Percentiles rank a stretch among this genome's conserved stretches.
Conservation (phyloP, 2,888 invertebrate species). For the Pedicia rivosa region DNA sequence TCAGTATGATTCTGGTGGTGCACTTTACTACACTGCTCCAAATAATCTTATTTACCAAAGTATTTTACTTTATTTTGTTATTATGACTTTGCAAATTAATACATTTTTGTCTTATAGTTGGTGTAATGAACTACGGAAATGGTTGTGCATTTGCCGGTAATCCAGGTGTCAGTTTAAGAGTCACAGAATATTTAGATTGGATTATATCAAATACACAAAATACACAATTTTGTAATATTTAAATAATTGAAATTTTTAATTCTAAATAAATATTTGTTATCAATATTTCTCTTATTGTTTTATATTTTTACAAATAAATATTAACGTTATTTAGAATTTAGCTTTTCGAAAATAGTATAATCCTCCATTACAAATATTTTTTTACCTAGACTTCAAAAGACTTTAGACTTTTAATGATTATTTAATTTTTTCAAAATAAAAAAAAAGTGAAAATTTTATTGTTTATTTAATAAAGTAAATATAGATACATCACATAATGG, state of each 20-base stretch:
- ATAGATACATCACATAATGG: no score
- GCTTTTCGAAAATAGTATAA: no score
- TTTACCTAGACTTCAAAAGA: no score
- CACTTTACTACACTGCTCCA: slow-evolving; percentile 35
- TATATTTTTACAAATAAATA: not conserved
- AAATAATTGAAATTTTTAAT: slow-evolving; percentile 11
- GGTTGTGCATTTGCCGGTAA: slow-evolving; percentile 34
- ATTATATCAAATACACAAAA: slow-evolving; percentile 26
- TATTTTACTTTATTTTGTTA: no score
- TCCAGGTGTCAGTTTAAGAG: slow-evolving; percentile 39
- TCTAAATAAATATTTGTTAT: not conserved
- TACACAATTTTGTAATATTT: slow-evolving; percentile 23
- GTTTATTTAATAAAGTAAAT: no score
- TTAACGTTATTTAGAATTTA: no score
- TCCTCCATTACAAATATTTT: no score
- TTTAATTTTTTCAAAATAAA: no score
- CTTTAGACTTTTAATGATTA: no score
- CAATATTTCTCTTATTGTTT: not conserved
- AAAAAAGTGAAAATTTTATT: no score
- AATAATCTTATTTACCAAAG: slow-evolving; percentile 25
- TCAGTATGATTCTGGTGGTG: slow-evolving; percentile 40
- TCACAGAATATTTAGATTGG: slow-evolving; percentile 39
- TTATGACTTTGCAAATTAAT: no score
- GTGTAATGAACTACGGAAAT: slow-evolving; percentile 38
- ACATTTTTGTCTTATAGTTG: no score